phyloP scores from a whole-genome alignment of 2,888 invertebrate genomes.

The Epistrophe grossulariae region DNA sequence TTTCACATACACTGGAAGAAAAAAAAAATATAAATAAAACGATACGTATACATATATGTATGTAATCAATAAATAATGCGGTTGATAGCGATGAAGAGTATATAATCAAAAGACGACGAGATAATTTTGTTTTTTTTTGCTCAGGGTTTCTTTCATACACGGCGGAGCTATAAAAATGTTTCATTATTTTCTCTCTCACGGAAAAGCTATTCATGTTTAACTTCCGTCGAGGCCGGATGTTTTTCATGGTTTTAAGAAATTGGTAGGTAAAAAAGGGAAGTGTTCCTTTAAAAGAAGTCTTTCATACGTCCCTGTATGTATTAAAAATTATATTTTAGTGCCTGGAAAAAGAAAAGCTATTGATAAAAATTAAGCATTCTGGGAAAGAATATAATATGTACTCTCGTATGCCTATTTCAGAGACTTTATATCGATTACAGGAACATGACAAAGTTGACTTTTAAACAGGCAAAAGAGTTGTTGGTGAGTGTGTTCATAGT shows the following conservation, averaged over 20 bases:
- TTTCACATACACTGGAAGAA: constrained; percentile 90
- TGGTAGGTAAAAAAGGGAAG: not conserved
- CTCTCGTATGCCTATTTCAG: not conserved
- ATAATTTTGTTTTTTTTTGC: not conserved
- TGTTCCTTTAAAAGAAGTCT: constrained; percentile 6
- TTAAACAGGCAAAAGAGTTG: not conserved
- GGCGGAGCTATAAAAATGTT: constrained; percentile 13
- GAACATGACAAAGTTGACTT: not conserved
- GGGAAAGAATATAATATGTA: no score
- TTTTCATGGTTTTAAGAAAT: constrained; percentile 35
- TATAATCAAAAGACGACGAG: constrained; percentile 27
- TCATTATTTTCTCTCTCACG: constrained; percentile 21
- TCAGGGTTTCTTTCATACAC: constrained; percentile 24
- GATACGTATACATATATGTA: not conserved
- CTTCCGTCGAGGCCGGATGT: constrained; percentile 29
- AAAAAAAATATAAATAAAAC: constrained; percentile 9
- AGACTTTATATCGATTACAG: not conserved
- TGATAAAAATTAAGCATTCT: not conserved
- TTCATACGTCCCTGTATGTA: not conserved
- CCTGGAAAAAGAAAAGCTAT: not conserved
- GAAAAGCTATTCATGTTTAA: constrained; percentile 19
- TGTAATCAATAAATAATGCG: constrained; percentile 53
- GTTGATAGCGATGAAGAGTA: constrained; percentile 17
- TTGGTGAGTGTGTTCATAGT: not conserved
- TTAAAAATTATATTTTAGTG: not conserved